Evolutionary conservation across 2,113 vertebrate species (phyloP).

Genomic region (Leucoraja erinaceus): DNA sequence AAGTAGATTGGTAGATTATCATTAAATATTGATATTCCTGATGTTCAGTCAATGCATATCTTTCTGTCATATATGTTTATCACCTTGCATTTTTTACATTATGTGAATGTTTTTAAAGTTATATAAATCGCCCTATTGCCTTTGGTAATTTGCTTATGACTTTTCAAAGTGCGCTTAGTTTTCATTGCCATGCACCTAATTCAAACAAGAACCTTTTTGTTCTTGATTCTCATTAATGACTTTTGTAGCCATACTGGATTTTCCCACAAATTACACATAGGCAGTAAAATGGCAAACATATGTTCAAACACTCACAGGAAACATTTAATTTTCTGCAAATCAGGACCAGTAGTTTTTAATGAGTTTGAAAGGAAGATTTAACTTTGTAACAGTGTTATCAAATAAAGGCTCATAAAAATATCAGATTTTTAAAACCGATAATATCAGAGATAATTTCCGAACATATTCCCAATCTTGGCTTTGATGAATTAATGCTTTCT

Average conservation of each 20-base stretch:
- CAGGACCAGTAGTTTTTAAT: slow-evolving; percentile 27
- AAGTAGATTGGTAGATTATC: too few relatives aligned
- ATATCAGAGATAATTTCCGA: not conserved
- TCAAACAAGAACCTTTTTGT: not conserved
- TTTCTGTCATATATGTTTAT: not conserved
- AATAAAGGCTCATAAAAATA: not conserved
- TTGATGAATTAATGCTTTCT: not conserved
- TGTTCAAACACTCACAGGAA: slow-evolving; percentile 30
- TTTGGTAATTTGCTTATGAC: not conserved
- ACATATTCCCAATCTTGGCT: not conserved
- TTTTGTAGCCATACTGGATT: slow-evolving; percentile 1
- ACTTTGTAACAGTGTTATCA: slow-evolving; percentile 16
- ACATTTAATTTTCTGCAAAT: slow-evolving; percentile 34
- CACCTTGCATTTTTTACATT: not conserved
- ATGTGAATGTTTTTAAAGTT: not conserved
- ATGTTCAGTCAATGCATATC: too few relatives aligned
- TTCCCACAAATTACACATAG: slow-evolving; percentile 17
- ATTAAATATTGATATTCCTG: not conserved
- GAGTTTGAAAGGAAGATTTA: slow-evolving; percentile 29
- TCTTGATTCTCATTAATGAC: slow-evolving; percentile 21
- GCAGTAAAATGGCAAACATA: slow-evolving; percentile 20
- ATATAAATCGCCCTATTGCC: not conserved
- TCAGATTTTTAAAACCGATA: too few relatives aligned
- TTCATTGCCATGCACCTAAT: not conserved
- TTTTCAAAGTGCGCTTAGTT: not conserved